Conservation (phyloP, 2,888 invertebrate genomes). For the Noctua janthe region DNA sequence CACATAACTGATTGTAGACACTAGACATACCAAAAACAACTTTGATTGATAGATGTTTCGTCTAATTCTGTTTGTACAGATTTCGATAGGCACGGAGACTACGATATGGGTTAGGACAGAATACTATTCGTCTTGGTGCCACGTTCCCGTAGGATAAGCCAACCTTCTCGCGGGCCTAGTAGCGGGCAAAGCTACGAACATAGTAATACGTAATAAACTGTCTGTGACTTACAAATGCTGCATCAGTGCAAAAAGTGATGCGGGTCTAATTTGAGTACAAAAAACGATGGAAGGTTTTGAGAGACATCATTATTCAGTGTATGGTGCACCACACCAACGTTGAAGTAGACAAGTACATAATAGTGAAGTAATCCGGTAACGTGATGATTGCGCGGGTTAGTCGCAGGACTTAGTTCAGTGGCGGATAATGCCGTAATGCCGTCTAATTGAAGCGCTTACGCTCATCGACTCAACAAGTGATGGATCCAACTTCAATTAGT, state of each 20-base stretch:
- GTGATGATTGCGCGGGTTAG: neutral
- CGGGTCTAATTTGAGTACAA: neutral
- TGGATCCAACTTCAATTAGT: conserved; percentile 53
- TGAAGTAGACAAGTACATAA: neutral
- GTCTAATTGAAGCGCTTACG: conserved; percentile 31
- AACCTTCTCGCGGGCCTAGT: neutral
- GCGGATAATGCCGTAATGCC: neutral
- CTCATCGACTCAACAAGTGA: conserved; percentile 51
- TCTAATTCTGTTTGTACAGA: neutral
- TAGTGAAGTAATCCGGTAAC: conserved; percentile 5
- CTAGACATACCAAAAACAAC: neutral
- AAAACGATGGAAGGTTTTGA: neutral
- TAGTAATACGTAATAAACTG: neutral
- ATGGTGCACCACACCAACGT: too few relatives aligned
- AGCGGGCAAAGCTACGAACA: neutral
- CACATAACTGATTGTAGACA: neutral
- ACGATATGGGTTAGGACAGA: neutral
- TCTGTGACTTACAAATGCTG: neutral
- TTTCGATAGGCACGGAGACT: neutral
- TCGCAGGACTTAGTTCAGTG: conserved; percentile 3
- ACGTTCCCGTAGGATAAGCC: neutral
- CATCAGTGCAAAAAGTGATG: neutral
- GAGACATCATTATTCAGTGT: neutral
- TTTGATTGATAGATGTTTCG: neutral
- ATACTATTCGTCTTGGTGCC: neutral